Evolutionary conservation across 1,140 invertebrate species (phyloP).

Genomic region (Drosophila bipectinata): DNA sequence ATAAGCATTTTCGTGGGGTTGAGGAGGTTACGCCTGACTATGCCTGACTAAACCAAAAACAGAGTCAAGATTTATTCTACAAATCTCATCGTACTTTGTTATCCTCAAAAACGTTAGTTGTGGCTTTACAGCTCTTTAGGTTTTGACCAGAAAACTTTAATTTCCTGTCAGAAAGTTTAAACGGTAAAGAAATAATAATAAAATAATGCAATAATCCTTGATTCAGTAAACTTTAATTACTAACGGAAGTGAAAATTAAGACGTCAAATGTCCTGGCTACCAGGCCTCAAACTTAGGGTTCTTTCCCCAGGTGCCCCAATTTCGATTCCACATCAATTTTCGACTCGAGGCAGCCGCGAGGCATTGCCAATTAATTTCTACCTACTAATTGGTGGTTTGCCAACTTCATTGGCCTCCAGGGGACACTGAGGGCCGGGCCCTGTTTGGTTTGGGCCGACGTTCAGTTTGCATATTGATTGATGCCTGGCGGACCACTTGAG

Average conservation of each 20-base stretch:
- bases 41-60: constrained; percentile 70
- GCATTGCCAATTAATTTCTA: constrained; percentile 72
- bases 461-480: constrained; percentile 67
- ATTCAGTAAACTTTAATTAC: background rate
- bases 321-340: constrained; percentile 9
- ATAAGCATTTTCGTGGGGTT: constrained; percentile 45
- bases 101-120: constrained; percentile 74
- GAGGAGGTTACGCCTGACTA: constrained; percentile 19
- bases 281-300: background rate
- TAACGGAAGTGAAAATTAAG: background rate
- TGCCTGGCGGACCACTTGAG: constrained; percentile 29
- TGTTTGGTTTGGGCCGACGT: constrained; percentile 15
- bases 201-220: too few species aligned
- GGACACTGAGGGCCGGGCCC: background rate
- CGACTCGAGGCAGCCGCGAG: constrained; percentile 25
- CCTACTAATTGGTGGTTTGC: constrained; percentile 68
- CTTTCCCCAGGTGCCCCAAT: background rate
- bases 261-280: background rate
- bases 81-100: constrained; percentile 72
- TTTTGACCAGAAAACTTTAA: constrained; percentile 56
- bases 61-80: constrained; percentile 68
- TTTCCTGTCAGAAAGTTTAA: constrained; percentile 26
- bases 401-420: constrained; percentile 58
- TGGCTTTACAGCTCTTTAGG: constrained; percentile 63
- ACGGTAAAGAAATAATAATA: constrained; percentile 11